A percentile compares a stretch with the other conserved stretches of the same genome.
Conservation (phyloP, 2,797 vertebrate genomes). For the Catamblyrhynchus diadema region DNA sequence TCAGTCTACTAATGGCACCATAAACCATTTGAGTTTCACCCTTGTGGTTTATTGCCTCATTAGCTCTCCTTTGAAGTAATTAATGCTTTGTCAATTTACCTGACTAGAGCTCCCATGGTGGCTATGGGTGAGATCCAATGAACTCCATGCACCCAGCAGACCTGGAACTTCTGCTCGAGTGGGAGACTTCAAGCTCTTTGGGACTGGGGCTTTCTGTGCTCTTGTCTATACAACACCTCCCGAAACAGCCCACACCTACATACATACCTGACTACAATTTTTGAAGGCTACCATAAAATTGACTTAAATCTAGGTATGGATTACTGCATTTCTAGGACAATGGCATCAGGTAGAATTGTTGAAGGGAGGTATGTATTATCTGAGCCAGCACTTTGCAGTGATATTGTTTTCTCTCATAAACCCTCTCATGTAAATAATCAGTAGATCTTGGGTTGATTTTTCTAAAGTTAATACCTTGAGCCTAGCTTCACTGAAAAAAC, state of each 20-base stretch:
- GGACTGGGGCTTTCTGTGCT: not conserved
- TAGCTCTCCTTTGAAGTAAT: conserved; percentile 59
- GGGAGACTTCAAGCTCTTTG: not conserved
- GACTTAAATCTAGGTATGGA: not conserved
- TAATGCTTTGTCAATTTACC: conserved; percentile 49
- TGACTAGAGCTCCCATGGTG: conserved; percentile 22
- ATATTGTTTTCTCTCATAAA: not conserved
- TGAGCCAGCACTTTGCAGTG: not conserved
- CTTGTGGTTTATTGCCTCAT: conserved; percentile 44
- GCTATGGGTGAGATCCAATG: conserved; percentile 35
- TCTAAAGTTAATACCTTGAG: not conserved
- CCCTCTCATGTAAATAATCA: not conserved
- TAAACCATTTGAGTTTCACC: conserved; percentile 39
- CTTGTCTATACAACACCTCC: not conserved
- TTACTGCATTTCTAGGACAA: not conserved
- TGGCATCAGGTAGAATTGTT: not conserved
- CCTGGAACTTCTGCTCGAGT: not conserved
- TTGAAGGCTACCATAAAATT: not conserved
- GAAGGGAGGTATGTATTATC: not conserved
- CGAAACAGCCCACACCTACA: not conserved
- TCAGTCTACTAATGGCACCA: conserved; percentile 52
- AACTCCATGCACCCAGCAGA: not conserved
- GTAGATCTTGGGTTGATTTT: not conserved
- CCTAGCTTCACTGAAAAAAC: not conserved
- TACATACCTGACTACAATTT: not conserved